phyloP scores from a whole-genome alignment of 2,797 vertebrate genomes.

The Buphagus erythrorhynchus region DNA sequence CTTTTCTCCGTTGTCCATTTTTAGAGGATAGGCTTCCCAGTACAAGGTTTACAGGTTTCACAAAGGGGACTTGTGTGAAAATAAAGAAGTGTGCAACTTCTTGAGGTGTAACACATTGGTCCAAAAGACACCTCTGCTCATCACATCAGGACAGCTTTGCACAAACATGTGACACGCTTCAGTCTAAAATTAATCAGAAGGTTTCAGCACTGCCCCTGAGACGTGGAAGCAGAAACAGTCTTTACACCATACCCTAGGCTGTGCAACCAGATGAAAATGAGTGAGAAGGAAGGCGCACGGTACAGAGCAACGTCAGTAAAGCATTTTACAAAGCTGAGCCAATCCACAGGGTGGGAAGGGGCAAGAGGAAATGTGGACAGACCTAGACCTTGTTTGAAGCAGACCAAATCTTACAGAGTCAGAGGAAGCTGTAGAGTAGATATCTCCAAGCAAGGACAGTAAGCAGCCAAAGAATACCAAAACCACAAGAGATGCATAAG shows the following conservation, averaged over 20 bases:
- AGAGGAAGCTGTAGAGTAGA: neutral
- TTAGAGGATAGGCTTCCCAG: neutral
- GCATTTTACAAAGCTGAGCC: neutral
- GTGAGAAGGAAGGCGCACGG: neutral
- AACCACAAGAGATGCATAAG: neutral
- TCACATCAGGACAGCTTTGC: neutral
- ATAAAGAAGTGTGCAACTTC: neutral
- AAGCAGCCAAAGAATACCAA: neutral
- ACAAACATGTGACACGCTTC: neutral
- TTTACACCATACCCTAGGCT: neutral
- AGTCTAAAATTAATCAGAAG: neutral
- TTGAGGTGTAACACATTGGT: neutral
- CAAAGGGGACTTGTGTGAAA: neutral
- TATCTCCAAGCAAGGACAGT: neutral
- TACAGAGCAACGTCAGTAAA: neutral
- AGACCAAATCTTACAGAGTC: neutral
- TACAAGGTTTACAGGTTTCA: neutral
- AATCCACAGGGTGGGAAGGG: accelerated
- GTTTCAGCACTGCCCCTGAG: neutral
- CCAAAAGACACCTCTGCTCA: neutral
- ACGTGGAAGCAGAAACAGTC: neutral
- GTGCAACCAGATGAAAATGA: neutral
- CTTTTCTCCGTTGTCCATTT: neutral
- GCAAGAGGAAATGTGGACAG: neutral
- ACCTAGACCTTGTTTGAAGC: neutral